Evolutionary conservation across 1,140 invertebrate species (phyloP), one percentile per base, ranked within the genome.

Genomic region (Drosophila busckii): DNA sequence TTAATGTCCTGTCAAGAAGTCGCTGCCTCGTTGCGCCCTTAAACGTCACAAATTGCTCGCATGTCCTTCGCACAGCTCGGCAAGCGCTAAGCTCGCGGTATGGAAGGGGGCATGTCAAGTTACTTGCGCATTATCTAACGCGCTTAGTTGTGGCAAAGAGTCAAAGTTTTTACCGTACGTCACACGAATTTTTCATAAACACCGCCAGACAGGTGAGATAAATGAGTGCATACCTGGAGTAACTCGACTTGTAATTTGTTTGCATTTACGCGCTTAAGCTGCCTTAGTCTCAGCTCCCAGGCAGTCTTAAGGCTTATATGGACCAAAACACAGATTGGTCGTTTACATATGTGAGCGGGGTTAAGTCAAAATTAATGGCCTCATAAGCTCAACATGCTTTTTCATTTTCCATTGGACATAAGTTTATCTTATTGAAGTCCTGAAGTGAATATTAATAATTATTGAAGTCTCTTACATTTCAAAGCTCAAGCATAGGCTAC

Each of bases 1-100:
- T 82, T 80, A 80, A 80, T 80, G 73, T 80, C 68, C 73, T 80
- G 73, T 73, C 73, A 80, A 78, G 75, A 80, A 80, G 75, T 80
- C 73, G 68, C 73, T 73, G 75, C 73, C 67, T 76, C 71, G 70
- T 63, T 78, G 62, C 58, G 73, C 26, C 68, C 68, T 69, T 80
- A 80, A 80, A 82, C 64, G 73, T 82, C 73, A 82, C 73, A 78
- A 78, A 78, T 80, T 82, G 64, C 73, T 67, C 35, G 26, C 37
- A 55, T 41, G 52, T 61, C 29, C n/a, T n/a, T n/a, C n/a, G n/a
- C n/a, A n/a, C n/a, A n/a, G n/a, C n/a, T n/a, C n/a, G n/a, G n/a
- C n/a, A n/a, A n/a, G n/a, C n/a, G n/a, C n/a, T n/a, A n/a, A n/a
- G n/a, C n/a, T 28, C 20, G 17, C 7, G 28, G 26, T 6, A 34